phyloP scores from a whole-genome alignment of 2,797 vertebrate genomes.

The Lophotriccus pileatus region DNA sequence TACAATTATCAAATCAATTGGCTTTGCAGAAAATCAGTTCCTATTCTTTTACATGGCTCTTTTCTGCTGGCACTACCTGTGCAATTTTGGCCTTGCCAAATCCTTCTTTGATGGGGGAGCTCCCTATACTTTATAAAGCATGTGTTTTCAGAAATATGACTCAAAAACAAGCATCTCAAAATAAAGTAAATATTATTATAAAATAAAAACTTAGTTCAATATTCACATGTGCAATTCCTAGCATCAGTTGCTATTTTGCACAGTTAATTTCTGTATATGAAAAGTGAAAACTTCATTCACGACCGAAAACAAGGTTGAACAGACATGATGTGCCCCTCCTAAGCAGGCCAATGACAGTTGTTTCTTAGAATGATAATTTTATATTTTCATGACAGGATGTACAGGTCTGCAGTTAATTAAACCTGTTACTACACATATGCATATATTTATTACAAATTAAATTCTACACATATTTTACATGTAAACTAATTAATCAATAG shows the following conservation, averaged over 20 bases:
- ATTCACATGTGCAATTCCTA: conserved; percentile 55
- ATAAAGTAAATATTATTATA: conserved; percentile 50
- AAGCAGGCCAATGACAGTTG: conserved; percentile 40
- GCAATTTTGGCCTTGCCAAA: conserved; percentile 69
- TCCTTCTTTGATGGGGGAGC: conserved; percentile 38
- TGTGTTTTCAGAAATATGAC: conserved; percentile 68
- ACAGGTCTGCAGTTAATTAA: conserved; percentile 42
- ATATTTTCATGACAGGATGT: conserved; percentile 37
- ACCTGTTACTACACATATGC: not conserved
- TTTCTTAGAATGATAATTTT: conserved; percentile 45
- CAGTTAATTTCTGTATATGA: conserved; percentile 42
- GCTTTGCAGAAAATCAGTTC: conserved; percentile 77
- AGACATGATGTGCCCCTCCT: conserved; percentile 40
- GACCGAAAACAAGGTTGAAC: conserved; percentile 47
- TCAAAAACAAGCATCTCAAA: conserved; percentile 58
- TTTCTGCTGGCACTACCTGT: conserved; percentile 74
- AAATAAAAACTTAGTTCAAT: conserved; percentile 56
- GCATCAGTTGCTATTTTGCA: conserved; percentile 54
- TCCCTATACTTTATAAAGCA: conserved; percentile 63
- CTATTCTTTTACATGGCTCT: conserved; percentile 71
- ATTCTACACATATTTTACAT: not conserved
- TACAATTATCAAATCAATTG: conserved; percentile 77
- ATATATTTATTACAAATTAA: not conserved
- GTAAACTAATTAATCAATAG: not conserved
- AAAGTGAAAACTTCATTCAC: conserved; percentile 61